These are phyloP conservation scores for Mycogona germanica DNA, from an alignment of 2,888 invertebrate species.

Conservation along the genomic window DNA sequence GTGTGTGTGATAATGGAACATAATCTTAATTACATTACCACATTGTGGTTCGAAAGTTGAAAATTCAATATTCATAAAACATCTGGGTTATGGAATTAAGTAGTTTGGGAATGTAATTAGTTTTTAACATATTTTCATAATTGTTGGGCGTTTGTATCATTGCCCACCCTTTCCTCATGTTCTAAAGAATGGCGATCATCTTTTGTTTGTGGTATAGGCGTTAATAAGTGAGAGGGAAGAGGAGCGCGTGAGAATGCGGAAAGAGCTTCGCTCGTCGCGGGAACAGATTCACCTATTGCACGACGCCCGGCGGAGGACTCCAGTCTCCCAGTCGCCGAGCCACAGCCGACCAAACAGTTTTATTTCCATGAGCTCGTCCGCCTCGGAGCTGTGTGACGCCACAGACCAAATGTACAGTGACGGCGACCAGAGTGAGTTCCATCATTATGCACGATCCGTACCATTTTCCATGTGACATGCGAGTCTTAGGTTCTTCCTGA, in stretches of 20 bases:
- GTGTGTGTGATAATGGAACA: too few relatives aligned
- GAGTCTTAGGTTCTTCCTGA: too few relatives aligned
- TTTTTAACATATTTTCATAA: too few relatives aligned
- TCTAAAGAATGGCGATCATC: not conserved
- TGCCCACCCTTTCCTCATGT: not conserved
- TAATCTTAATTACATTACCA: too few relatives aligned
- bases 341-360: conserved; percentile 30
- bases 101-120: too few relatives aligned
- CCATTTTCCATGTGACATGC: too few relatives aligned
- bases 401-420: conserved; percentile 14
- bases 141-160: too few relatives aligned
- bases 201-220: conserved; percentile 41
- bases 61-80: too few relatives aligned
- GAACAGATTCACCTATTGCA: conserved; percentile 41
- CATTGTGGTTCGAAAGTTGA: too few relatives aligned
- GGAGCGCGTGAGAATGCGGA: conserved; percentile 56
- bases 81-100: too few relatives aligned
- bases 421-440: conserved; percentile 9
- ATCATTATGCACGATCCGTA: too few relatives aligned
- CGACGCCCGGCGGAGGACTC: conserved; percentile 23
- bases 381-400: conserved; percentile 20
- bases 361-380: conserved; percentile 26
- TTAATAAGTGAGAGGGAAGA: conserved; percentile 61
- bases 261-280: conserved; percentile 55
- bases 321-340: conserved; percentile 22